Conservation (phyloP, 2,113 vertebrate genomes). For the Salminus brasiliensis region DNA sequence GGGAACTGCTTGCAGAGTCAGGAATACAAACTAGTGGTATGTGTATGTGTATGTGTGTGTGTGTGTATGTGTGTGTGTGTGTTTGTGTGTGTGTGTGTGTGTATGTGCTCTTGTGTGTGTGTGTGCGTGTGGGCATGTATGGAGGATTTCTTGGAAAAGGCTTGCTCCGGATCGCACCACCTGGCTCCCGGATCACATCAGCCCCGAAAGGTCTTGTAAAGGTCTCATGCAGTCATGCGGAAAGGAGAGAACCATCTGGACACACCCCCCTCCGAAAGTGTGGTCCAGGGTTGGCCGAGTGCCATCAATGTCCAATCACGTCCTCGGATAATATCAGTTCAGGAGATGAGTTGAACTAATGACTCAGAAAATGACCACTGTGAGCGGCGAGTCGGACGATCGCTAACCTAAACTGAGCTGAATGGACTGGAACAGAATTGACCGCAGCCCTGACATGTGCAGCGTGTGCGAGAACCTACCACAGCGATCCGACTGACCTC, state of each 20-base stretch:
- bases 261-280: background rate
- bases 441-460: background rate
- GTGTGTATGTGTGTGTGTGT: too few relatives aligned
- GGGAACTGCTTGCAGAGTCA: too few relatives aligned
- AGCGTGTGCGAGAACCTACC: background rate
- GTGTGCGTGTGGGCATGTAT: background rate
- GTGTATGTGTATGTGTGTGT: too few relatives aligned
- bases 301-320: background rate
- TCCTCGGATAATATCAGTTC: background rate
- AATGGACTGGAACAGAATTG: background rate
- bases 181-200: constrained; percentile 11
- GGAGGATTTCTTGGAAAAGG: background rate
- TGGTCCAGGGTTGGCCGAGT: background rate
- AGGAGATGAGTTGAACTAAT: too few relatives aligned
- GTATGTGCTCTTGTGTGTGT: background rate
- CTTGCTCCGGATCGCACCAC: constrained; percentile 2
- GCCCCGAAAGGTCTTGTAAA: constrained; percentile 4
- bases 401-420: too few relatives aligned
- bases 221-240: background rate
- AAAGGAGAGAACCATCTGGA: background rate
- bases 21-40: too few relatives aligned
- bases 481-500: background rate
- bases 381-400: background rate
- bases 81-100: too few relatives aligned
- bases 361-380: too few relatives aligned